Base-by-base conservation (phyloP, 2,797 vertebrate species). In the Molothrus ater region DNA sequence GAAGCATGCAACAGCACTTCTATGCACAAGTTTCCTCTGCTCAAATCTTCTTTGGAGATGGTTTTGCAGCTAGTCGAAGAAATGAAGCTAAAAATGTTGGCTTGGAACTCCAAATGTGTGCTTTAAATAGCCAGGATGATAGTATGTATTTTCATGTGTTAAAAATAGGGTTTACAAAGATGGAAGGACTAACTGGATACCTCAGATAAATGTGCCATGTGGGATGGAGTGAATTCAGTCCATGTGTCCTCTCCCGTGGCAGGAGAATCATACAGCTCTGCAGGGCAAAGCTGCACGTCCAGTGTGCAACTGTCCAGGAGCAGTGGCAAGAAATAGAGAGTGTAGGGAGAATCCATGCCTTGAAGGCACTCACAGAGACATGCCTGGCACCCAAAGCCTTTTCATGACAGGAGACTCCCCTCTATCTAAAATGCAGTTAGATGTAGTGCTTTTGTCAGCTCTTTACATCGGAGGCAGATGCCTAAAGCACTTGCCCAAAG, bases 241-340 rank as follows among this genome's bases (percentile, higher is more conserved):
- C 3, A 0, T 9, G 29, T 7, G 12, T 40, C 17, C n/a, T 65
- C 36, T 69, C 47, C 59, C 56, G 59, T 4, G 4, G 38, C 7
- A n/a, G 64, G 24, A 50, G 25, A 86, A 80, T 34, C 18, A 13
- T 5, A 17, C 26, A 76, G 22, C 17, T 91, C 50, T 71, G 38
- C 84, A 65, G 15, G 36, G 36, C 36, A 86, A 75, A 86, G 29
- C 63, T 81, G 43, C 26, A 54, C 0, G 0, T 31, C 19, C 59
- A 79, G 12, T 5, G 18, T 40, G 20, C 48, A 38, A 6, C 11
- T 18, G 22, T 16, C 42, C 43, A 24, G 65, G 20, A 88, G 22
- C 36, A 50, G 40, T 7, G 11, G 24, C 18, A 60, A 42, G 64
- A 72, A 92, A 86, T 4, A 53, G 6, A 38, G 6, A 38, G 6